Conservation (phyloP, 30 jellyfish, hydroid and myxozoan species). For the Haliclystus octoradiatus region DNA sequence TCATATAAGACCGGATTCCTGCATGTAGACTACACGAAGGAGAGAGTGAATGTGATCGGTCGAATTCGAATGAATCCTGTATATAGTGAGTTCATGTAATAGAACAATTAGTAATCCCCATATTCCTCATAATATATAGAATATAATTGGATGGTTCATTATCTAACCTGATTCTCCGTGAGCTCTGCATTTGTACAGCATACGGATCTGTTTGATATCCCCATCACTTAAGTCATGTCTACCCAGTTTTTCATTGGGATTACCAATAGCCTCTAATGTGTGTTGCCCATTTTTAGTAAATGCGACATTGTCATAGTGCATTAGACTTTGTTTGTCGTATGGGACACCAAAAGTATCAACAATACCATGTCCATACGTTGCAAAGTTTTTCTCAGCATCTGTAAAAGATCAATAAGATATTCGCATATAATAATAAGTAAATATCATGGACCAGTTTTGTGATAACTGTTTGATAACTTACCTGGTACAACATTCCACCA, state of each 20-base stretch:
- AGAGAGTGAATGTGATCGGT: no score
- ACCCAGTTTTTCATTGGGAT: constrained; percentile 65
- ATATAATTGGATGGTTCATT: no score
- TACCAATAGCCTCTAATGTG: constrained; percentile 52
- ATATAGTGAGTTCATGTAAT: no score
- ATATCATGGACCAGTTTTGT: no score
- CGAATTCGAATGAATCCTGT: no score
- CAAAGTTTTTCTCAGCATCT: constrained; percentile 82
- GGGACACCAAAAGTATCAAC: constrained; percentile 70
- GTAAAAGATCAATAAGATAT: no score
- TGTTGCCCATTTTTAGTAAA: constrained; percentile 64
- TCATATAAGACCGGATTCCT: no score
- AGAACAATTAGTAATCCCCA: no score
- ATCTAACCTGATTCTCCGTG: no score
- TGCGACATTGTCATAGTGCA: constrained; percentile 71
- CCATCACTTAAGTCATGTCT: constrained; percentile 32
- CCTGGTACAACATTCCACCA: constrained; percentile 96
- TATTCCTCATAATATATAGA: no score
- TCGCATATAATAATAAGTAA: no score
- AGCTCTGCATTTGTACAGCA: constrained; percentile 61
- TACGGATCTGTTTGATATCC: constrained; percentile 37
- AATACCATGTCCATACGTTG: constrained; percentile 58
- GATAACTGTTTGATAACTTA: neutral
- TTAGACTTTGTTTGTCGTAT: constrained; percentile 57
- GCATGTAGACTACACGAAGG: no score